Conservation (phyloP, 92 coral and sea anemone species). For the Paragorgia papillata region DNA sequence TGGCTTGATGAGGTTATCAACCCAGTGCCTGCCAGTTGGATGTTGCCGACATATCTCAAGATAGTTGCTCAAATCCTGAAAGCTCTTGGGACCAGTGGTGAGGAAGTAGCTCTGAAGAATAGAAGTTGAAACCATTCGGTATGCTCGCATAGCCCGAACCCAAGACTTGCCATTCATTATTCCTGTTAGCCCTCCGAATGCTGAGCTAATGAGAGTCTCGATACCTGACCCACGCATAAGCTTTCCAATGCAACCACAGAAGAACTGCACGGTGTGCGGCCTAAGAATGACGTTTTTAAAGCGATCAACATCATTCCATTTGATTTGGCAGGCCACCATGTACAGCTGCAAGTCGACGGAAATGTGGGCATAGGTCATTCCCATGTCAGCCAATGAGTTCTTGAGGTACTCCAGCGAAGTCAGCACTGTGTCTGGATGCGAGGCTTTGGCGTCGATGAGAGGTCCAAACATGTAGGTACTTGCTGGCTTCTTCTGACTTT, state of each 20-base stretch:
- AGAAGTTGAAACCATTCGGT: neutral
- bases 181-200: constrained; percentile 10
- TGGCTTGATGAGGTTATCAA: constrained; percentile 7
- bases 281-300: neutral
- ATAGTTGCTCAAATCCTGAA: neutral
- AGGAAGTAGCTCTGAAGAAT: neutral
- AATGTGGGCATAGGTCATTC: constrained; percentile 16
- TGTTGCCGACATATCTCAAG: neutral
- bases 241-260: constrained; percentile 24
- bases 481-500: constrained; percentile 1
- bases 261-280: constrained; percentile 23
- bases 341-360: constrained; percentile 23
- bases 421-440: constrained; percentile 30
- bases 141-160: constrained; percentile 14
- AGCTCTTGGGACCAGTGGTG: neutral
- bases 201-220: constrained; percentile 2
- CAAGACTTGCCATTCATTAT: constrained; percentile 16
- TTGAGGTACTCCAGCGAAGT: constrained; percentile 23
- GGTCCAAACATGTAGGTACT: constrained; percentile 30
- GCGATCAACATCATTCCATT: constrained; percentile 4
- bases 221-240: constrained; percentile 11
- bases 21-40: neutral
- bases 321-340: constrained; percentile 10
- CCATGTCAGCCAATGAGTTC: constrained; percentile 21
- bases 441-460: constrained; percentile 21